These are phyloP conservation scores for Eurytoma adleriae DNA, from an alignment of 2,888 invertebrate species.

Conservation along the genomic window DNA sequence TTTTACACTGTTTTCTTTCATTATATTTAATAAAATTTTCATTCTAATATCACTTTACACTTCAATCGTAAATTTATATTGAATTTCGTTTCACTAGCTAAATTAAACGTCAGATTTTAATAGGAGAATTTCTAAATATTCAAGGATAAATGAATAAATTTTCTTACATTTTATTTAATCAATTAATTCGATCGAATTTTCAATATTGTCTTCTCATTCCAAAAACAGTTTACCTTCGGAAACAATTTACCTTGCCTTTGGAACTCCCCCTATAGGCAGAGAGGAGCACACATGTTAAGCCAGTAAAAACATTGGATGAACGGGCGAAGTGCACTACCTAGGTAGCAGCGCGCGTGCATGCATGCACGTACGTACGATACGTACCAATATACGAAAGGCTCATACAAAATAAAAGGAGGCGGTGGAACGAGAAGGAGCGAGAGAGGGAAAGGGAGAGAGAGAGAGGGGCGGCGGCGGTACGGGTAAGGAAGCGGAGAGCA, in stretches of 20 bases:
- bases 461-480: constrained; percentile 46
- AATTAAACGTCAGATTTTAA: too few species aligned
- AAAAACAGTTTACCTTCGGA: too few species aligned
- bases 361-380: background rate
- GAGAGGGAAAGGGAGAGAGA: constrained; percentile 26
- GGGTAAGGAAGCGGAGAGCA: constrained; percentile 57
- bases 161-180: too few species aligned
- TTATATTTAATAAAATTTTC: too few species aligned
- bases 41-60: too few species aligned
- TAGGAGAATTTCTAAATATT: background rate
- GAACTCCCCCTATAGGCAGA: constrained; percentile 10
- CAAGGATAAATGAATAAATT: too few species aligned
- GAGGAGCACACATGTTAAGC: constrained; percentile 7
- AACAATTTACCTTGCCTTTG: background rate
- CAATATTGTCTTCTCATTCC: too few species aligned
- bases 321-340: background rate
- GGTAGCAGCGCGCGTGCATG: background rate
- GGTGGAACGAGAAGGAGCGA: constrained; percentile 4
- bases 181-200: too few species aligned
- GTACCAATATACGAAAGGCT: background rate
- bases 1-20: too few species aligned
- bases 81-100: too few species aligned
- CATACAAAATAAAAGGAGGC: constrained; percentile 28
- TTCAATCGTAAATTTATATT: too few species aligned
- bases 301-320: constrained; percentile 18